Percentiles rank a stretch among this genome's conserved stretches.
These are phyloP conservation scores for Halichondria panicea DNA, from an alignment of 37 sponge, comb jelly and placozoan species.

Conservation along the genomic window DNA sequence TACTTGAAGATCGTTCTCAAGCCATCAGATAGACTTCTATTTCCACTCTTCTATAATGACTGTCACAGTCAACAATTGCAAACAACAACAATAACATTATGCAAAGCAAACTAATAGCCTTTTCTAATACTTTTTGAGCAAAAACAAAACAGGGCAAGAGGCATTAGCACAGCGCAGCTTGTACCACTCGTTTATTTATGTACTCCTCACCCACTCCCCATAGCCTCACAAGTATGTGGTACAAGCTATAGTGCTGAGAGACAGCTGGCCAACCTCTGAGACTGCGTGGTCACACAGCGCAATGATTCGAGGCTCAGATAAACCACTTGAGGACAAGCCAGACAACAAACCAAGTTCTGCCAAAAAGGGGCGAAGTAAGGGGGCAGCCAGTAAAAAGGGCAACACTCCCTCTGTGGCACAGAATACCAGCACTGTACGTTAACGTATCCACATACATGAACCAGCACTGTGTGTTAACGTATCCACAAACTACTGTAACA, in stretches of 20 bases:
- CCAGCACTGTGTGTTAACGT: not conserved
- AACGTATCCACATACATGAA: not conserved
- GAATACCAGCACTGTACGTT: not conserved
- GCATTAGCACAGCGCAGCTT: not conserved
- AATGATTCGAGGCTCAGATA: conserved; percentile 18
- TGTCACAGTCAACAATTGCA: not conserved
- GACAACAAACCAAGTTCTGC: conserved; percentile 27
- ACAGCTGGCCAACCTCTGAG: conserved; percentile 80
- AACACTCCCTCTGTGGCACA: not conserved
- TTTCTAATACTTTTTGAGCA: no score
- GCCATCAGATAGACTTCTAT: no score
- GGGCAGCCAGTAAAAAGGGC: conserved; percentile 12
- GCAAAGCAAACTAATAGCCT: no score
- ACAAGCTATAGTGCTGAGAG: conserved; percentile 60
- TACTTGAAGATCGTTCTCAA: no score
- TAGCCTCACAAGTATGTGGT: conserved; percentile 72
- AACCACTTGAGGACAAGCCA: conserved; percentile 37
- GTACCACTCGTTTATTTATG: not conserved
- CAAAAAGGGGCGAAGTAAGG: conserved; percentile 19
- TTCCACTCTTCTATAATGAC: no score
- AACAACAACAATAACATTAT: no score
- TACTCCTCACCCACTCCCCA: not conserved
- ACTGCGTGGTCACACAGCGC: conserved; percentile 72
- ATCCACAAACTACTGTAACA: no score
- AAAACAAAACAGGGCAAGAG: no score